phyloP scores from a whole-genome alignment of 2,888 invertebrate species.

The Pristionchus arcanus region DNA sequence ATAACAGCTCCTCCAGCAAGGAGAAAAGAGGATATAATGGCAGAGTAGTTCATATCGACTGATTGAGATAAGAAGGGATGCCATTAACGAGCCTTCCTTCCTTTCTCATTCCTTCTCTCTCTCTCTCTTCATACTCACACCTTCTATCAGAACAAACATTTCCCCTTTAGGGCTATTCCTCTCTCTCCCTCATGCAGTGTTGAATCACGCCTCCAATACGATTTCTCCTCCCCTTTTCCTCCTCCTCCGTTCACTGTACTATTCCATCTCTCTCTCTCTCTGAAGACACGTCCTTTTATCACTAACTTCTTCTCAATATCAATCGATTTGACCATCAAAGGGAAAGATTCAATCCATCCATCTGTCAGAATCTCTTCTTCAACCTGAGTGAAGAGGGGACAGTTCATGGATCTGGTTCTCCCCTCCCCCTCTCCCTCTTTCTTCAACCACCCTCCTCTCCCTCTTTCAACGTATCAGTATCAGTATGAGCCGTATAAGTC shows the following conservation, averaged over 20 bases:
- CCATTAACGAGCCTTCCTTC: constrained; percentile 2
- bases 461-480: constrained; percentile 29
- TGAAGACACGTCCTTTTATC: constrained; percentile 17
- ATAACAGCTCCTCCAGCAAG: constrained; percentile 52
- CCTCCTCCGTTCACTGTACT: constrained; percentile 45
- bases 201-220: constrained; percentile 45
- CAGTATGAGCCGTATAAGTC: constrained; percentile 37
- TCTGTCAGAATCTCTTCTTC: constrained; percentile 6
- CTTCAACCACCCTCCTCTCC: too few species aligned
- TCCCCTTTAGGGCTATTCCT: constrained; percentile 33
- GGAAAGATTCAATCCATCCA: background rate
- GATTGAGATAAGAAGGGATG: constrained; percentile 19
- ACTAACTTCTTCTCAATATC: constrained; percentile 9
- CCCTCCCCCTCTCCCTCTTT: background rate
- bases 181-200: constrained; percentile 3
- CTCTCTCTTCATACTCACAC: constrained; percentile 18
- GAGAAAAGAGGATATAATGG: constrained; percentile 50
- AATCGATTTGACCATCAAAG: constrained; percentile 14
- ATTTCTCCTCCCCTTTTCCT: background rate
- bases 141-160: constrained; percentile 50
- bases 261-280: background rate
- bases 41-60: constrained; percentile 53
- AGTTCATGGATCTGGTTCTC: constrained; percentile 46
- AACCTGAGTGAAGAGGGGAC: constrained; percentile 31
- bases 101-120: background rate